Base-by-base conservation (phyloP, 2,888 invertebrate genomes). In the Xestia rhomboidea region DNA sequence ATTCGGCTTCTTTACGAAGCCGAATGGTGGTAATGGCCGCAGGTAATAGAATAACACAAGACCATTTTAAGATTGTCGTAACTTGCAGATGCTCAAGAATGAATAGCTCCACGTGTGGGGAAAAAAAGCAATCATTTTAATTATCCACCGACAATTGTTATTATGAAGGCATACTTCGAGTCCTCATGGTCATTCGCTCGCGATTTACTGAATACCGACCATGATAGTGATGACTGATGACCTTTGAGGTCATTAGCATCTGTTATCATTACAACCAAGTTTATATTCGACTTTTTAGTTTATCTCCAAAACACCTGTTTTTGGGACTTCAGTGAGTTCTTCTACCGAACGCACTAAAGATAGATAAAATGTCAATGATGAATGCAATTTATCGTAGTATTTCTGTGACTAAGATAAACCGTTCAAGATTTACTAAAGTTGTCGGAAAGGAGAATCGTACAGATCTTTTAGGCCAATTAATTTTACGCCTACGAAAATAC, bases 381-480 rank as follows among this genome's bases (percentile, higher is more conserved):
- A 51, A 63, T 34, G 13, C 44, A 68, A 49, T 68, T 34, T 27
- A 34, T 6, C 24, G 38, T 41, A n/a, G 68, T 49, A 54, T 74
- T 18, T 63, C 34, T 57, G 10, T 63, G 62, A 46, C 51, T 34
- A 79, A 27, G 49, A 76, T 57, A 34, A 27, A 66, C 24, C 27
- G 72, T 49, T 46, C 46, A 34, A 73, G 34, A 73, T 60, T 77
- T 30, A 70, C 68, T 30, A 72, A 68, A 71, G 51, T 66, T 70
- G 54, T 44, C 44, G 62, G 66, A 68, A 76, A 38, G 15, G 63
- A 38, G 57, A 44, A 13, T 63, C 13, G 30, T 30, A 60, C 30
- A 68, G 62, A 76, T 79, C 62, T 68, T 30, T 46, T 21, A 64
- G 63, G 41, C 62, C 27, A 69, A 83, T 70, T 76, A 70, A 73